Percentiles rank a stretch among this genome's conserved stretches.
These are phyloP conservation scores for Volucella zonaria DNA, from an alignment of 2,888 invertebrate species.

Conservation along the genomic window DNA sequence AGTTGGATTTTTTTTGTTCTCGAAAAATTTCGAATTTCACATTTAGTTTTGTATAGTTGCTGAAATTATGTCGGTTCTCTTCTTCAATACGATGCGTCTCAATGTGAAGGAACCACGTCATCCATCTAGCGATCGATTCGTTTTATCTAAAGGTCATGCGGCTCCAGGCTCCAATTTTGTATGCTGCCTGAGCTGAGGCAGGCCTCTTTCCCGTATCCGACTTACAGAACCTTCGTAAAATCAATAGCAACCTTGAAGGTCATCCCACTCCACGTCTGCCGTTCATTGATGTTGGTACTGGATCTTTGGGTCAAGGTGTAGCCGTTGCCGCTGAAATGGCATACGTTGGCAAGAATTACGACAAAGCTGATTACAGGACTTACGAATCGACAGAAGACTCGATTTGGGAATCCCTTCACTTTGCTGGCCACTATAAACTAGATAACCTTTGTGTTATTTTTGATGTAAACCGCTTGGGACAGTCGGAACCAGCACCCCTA, in stretches of 20 bases:
- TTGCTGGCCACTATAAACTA: constrained; percentile 96
- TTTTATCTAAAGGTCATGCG: constrained; percentile 99
- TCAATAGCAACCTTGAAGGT: constrained; percentile 98
- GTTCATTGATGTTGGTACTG: constrained; percentile 99
- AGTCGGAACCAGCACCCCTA: constrained; percentile 96
- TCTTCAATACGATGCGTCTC: constrained; percentile 98
- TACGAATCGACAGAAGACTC: constrained; percentile 99
- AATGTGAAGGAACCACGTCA: constrained; percentile 93
- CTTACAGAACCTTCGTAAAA: constrained; percentile 93
- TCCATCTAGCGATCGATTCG: constrained; percentile 95
- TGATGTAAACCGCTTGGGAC: constrained; percentile 98
- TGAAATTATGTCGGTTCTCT: constrained; percentile 98
- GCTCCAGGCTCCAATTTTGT: constrained; percentile 98
- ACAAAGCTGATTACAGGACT: constrained; percentile 93
- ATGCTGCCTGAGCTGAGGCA: constrained; percentile 99
- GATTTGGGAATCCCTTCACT: constrained; percentile 98
- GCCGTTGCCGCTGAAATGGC: constrained; percentile 99
- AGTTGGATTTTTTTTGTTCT: constrained; percentile 23
- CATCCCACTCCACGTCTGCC: constrained; percentile 98
- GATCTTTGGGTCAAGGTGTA: constrained; percentile 98
- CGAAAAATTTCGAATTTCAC: constrained; percentile 20
- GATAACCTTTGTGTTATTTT: constrained; percentile 98
- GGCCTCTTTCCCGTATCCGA: constrained; percentile 94
- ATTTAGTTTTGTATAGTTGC: constrained; percentile 20
- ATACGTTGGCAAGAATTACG: constrained; percentile 91